These are phyloP conservation scores for Hydrozoanthus gracilis DNA, from an alignment of 92 coral and sea anemone species.

Conservation along the genomic window DNA sequence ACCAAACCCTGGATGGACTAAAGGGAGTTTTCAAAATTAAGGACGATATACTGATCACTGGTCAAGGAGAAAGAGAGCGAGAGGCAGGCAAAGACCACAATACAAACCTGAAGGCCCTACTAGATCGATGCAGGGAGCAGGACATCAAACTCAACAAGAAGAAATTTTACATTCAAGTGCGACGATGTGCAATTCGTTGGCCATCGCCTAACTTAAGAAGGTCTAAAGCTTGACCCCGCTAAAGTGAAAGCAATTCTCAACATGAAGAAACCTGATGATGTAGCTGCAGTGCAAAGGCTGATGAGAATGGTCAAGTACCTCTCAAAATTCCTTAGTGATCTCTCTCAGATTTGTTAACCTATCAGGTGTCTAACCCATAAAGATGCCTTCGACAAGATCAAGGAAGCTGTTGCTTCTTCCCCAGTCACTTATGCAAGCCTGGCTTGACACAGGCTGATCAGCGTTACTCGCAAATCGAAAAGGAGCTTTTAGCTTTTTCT, in stretches of 20 bases:
- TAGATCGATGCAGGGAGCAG: neutral
- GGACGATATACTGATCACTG: too few species aligned
- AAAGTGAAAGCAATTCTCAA: slow-evolving; percentile 62
- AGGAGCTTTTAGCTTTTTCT: too few species aligned
- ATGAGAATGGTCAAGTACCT: slow-evolving; percentile 8
- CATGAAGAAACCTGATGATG: slow-evolving; percentile 42
- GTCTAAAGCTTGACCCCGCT: slow-evolving; percentile 61
- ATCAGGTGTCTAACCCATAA: slow-evolving; percentile 47
- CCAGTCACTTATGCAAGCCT: slow-evolving; percentile 24
- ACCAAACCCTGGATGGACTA: too few species aligned
- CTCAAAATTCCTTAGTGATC: neutral
- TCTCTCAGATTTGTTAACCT: slow-evolving; percentile 4
- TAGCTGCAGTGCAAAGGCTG: slow-evolving; percentile 23
- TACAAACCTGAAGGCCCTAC: neutral
- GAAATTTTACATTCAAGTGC: too few species aligned
- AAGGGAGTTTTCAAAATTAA: too few species aligned
- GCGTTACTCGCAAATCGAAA: too few species aligned
- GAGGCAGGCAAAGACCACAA: neutral
- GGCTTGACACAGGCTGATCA: too few species aligned
- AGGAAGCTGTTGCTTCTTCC: slow-evolving; percentile 45
- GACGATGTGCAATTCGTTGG: slow-evolving; percentile 50
- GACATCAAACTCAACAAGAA: too few species aligned
- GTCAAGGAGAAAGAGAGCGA: neutral
- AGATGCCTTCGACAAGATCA: slow-evolving; percentile 49
- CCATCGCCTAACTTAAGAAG: slow-evolving; percentile 10